Base-by-base conservation (phyloP, 1,140 invertebrate genomes). In the Meloidogyne hapla region DNA sequence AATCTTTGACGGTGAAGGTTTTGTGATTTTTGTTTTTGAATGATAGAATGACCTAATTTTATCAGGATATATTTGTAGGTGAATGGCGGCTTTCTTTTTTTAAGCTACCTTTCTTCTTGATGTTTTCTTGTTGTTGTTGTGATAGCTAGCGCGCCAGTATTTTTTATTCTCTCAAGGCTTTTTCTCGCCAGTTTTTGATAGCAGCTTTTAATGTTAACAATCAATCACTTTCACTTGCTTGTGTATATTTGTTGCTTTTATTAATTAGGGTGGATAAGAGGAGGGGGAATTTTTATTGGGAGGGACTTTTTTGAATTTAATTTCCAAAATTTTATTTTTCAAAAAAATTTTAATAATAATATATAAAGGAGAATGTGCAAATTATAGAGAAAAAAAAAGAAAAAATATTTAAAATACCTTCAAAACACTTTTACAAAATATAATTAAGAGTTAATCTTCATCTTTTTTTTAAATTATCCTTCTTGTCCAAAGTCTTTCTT, bases 401-500 rank as follows among this genome's bases (percentile, higher is more conserved):
- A 56, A n/a, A 56, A 56, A 8, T n/a, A 56, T 56, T 15, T 1
- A n/a, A n/a, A n/a, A 6, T 6, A 5, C 18, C 33, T 33, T 5
- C n/a, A n/a, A 33, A 33, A n/a, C n/a, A 56, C 5, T n/a, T n/a
- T 15, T 18, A 48, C 13, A 56, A 56, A 56, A 56, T 56, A n/a
- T 6, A 56, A 56, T 56, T 56, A 5, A 56, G 13, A 45, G 42
- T n/a, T n/a, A 18, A 12, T 42, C 13, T 42, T 15, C 40, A 42
- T 42, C 13, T 42, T 13, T 42, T 42, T 12, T 10, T 42, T 13
- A 10, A 18, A 48, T 81, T 80, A 87, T 61, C 95, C 96, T 89
- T 99, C 96, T 89, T 98, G 95, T 28, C 97, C 97, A 89, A 99
- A 99, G 89, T 99, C 96, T 88, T 94, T 92, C 88, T 93, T 97